phyloP scores from a whole-genome alignment of 2,888 invertebrate species.

The Acleris emargana region DNA sequence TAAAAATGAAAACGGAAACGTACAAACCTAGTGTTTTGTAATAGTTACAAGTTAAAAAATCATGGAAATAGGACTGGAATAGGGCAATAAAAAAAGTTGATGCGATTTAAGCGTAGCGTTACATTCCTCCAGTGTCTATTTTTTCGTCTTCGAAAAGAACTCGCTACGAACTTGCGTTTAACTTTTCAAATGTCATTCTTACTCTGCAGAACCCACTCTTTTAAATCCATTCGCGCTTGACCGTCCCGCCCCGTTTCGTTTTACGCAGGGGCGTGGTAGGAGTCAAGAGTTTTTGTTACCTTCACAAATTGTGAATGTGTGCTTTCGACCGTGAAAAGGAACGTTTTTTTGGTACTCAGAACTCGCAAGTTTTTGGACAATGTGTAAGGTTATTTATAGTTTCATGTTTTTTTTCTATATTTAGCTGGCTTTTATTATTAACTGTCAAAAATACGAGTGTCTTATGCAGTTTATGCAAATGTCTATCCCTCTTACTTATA shows the following conservation, averaged over 20 bases:
- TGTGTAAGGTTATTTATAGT: slow-evolving; percentile 1
- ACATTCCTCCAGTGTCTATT: too few relatives aligned
- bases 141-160: too few relatives aligned
- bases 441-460: too few relatives aligned
- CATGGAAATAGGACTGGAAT: too few relatives aligned
- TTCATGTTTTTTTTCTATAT: background rate
- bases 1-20: too few relatives aligned
- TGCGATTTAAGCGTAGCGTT: too few relatives aligned
- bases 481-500: too few relatives aligned
- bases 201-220: slow-evolving; percentile 4
- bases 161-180: too few relatives aligned
- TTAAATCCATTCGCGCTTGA: slow-evolving; percentile 2
- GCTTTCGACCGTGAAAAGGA: slow-evolving; percentile 47
- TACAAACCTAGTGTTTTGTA: too few relatives aligned
- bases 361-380: background rate
- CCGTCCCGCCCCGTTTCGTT: slow-evolving; percentile 32
- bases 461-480: too few relatives aligned
- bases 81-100: too few relatives aligned
- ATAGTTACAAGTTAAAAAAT: too few relatives aligned
- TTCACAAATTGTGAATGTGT: slow-evolving; percentile 48
- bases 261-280: slow-evolving; percentile 41
- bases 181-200: background rate
- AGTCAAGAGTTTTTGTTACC: slow-evolving; percentile 43
- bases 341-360: slow-evolving; percentile 24
- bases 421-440: background rate